Conservation (phyloP, 2,797 vertebrate genomes). For the Pipistrellus pipistrellus region DNA sequence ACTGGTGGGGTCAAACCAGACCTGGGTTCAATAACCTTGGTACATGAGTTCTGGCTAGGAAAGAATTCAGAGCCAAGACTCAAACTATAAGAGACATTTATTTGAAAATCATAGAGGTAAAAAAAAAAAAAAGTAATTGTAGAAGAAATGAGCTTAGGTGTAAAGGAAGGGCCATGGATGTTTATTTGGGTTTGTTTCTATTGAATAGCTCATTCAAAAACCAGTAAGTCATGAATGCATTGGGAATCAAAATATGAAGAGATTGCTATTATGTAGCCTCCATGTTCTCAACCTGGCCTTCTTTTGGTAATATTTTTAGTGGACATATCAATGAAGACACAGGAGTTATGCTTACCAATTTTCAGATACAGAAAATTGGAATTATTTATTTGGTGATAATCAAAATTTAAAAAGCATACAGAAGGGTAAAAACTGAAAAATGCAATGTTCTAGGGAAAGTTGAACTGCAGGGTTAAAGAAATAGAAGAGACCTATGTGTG, state of each 20-base stretch:
- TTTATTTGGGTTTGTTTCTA: constrained; percentile 5
- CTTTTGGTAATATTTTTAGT: background rate
- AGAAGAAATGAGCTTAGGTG: background rate
- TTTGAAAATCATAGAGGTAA: background rate
- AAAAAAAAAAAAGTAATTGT: background rate
- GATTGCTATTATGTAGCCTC: background rate
- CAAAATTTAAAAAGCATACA: background rate
- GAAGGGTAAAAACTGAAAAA: constrained; percentile 3
- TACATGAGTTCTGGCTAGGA: background rate
- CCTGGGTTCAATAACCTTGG: background rate
- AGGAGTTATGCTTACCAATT: background rate
- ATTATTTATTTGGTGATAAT: background rate
- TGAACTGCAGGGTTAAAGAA: background rate
- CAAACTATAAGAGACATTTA: background rate
- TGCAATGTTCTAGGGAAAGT: background rate
- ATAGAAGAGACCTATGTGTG: background rate
- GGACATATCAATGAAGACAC: background rate
- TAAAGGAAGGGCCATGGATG: background rate
- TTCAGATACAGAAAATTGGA: constrained; percentile 15
- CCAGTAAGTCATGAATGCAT: background rate
- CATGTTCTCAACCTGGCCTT: background rate
- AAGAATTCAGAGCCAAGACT: background rate
- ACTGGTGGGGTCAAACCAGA: background rate
- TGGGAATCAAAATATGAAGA: background rate
- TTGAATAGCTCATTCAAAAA: background rate